phyloP scores from a whole-genome alignment of 1,140 invertebrate genomes.

The Tigriopus japonicus region DNA sequence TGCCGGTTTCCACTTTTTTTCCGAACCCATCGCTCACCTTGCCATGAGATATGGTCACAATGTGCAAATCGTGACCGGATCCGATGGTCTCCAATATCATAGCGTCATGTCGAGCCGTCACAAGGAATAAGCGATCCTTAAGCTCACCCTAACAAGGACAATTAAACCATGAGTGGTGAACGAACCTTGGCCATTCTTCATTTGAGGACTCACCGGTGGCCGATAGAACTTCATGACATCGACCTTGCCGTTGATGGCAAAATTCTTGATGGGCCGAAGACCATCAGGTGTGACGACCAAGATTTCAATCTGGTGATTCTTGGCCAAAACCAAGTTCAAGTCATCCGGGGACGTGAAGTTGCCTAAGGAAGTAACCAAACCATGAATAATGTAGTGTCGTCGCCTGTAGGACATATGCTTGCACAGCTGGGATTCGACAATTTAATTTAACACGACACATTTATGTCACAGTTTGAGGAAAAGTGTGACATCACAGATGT shows the following conservation, averaged over 20 bases:
- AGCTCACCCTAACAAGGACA: background rate
- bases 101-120: constrained; percentile 83
- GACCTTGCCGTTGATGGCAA: constrained; percentile 86
- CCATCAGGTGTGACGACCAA: constrained; percentile 93
- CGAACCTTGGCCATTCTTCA: background rate
- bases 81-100: constrained; percentile 83
- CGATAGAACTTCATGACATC: constrained; percentile 84
- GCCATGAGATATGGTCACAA: constrained; percentile 86
- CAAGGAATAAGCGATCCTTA: constrained; percentile 69
- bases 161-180: too few relatives aligned
- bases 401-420: too few relatives aligned
- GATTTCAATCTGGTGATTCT: constrained; percentile 86
- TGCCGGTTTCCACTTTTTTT: constrained; percentile 66
- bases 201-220: constrained; percentile 47
- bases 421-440: too few relatives aligned
- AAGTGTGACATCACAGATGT: too few relatives aligned
- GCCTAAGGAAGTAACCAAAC: constrained; percentile 36
- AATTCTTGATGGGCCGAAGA: constrained; percentile 78
- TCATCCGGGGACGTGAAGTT: constrained; percentile 88
- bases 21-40: constrained; percentile 81
- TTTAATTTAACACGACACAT: too few relatives aligned
- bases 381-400: too few relatives aligned
- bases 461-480: too few relatives aligned
- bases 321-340: constrained; percentile 85
- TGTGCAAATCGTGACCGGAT: constrained; percentile 58